phyloP scores from a whole-genome alignment of 92 coral and sea anemone genomes.

The Isaurus tuberculatus region DNA sequence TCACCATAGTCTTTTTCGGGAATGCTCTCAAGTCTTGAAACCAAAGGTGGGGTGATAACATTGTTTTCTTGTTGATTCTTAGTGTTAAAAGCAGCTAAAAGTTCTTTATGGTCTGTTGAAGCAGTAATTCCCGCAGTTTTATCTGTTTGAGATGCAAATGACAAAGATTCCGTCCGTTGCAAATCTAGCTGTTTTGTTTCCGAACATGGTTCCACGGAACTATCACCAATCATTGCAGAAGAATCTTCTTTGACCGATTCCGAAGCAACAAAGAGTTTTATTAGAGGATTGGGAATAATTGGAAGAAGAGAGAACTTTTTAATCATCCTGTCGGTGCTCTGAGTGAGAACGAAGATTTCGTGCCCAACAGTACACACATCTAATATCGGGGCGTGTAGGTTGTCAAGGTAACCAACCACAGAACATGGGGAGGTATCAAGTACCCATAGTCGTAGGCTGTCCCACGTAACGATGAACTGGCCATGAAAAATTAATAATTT shows the following conservation, averaged over 20 bases:
- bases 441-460: slow-evolving; percentile 82
- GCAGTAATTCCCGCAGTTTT: neutral
- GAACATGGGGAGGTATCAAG: slow-evolving; percentile 87
- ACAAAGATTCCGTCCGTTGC: neutral
- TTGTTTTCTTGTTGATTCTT: neutral
- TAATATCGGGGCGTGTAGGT: slow-evolving; percentile 73
- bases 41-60: slow-evolving; percentile 1
- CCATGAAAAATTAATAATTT: slow-evolving; percentile 74
- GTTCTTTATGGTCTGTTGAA: neutral
- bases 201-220: too few species aligned
- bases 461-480: slow-evolving; percentile 93
- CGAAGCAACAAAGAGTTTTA: slow-evolving; percentile 52
- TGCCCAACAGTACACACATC: slow-evolving; percentile 91
- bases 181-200: neutral
- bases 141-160: neutral
- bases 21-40: slow-evolving; percentile 63
- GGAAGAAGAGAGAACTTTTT: slow-evolving; percentile 78
- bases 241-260: slow-evolving; percentile 43
- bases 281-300: slow-evolving; percentile 75
- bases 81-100: neutral
- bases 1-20: slow-evolving; percentile 84
- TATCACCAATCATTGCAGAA: neutral
- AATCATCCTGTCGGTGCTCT: slow-evolving; percentile 74
- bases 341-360: slow-evolving; percentile 82
- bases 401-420: slow-evolving; percentile 81